Conservation (phyloP, 2,888 invertebrate species). For the Diabrotica balteata region DNA sequence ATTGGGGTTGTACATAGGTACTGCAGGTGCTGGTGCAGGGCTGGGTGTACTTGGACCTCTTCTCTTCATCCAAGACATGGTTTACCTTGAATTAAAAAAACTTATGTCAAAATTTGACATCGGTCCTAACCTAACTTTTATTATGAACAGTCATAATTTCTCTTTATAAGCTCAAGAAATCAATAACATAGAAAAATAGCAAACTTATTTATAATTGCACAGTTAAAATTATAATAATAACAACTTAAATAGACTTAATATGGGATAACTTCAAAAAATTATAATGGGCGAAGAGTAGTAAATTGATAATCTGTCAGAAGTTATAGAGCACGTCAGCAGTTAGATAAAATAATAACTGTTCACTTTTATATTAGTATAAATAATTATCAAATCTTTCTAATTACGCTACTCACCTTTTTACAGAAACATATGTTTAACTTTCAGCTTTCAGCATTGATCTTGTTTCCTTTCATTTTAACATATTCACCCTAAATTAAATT, state of each 20-base stretch:
- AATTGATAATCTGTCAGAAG: conserved; percentile 7
- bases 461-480: conserved; percentile 38
- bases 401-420: background rate
- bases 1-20: conserved; percentile 59
- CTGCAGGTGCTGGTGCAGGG: conserved; percentile 49
- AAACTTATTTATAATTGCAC: background rate
- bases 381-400: background rate
- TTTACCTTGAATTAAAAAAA: conserved; percentile 32
- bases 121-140: conserved; percentile 33
- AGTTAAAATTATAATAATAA: no score
- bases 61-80: conserved; percentile 59
- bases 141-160: background rate
- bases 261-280: background rate
- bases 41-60: conserved; percentile 52
- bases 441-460: conserved; percentile 39
- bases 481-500: conserved; percentile 16
- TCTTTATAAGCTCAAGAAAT: background rate
- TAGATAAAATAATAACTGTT: background rate
- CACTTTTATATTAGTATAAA: background rate
- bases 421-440: conserved; percentile 39
- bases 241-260: no score
- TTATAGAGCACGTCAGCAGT: conserved; percentile 15
- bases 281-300: background rate
- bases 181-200: background rate
- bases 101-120: conserved; percentile 15